Conservation (phyloP, 2,797 vertebrate genomes). For the Heterohyrax brucei region DNA sequence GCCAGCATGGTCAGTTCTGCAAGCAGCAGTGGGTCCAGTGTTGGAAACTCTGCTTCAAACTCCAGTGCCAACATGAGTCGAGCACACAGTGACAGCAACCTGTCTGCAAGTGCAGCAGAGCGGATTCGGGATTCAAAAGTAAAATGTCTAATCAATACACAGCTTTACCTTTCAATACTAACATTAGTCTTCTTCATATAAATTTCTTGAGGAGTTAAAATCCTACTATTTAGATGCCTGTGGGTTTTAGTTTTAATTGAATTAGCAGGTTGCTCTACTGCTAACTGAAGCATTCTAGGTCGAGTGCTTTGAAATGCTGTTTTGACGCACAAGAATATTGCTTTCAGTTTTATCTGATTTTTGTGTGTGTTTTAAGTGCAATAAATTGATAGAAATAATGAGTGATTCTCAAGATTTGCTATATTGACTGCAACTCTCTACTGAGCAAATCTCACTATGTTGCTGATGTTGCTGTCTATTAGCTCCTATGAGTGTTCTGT, state of each 20-base stretch:
- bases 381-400: constrained; percentile 73
- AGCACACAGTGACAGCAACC: constrained; percentile 98
- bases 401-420: constrained; percentile 65
- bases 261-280: constrained; percentile 60
- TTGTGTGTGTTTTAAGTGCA: constrained; percentile 75
- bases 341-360: constrained; percentile 73
- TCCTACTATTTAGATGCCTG: constrained; percentile 58
- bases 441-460: constrained; percentile 71
- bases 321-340: constrained; percentile 39
- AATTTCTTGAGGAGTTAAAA: constrained; percentile 62
- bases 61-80: constrained; percentile 97
- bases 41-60: constrained; percentile 94
- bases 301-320: constrained; percentile 64
- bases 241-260: constrained; percentile 68
- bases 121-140: constrained; percentile 99
- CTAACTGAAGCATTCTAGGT: constrained; percentile 57
- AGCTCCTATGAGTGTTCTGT: constrained; percentile 74
- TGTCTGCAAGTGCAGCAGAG: constrained; percentile 97
- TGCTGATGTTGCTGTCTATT: constrained; percentile 79
- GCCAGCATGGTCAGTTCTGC: constrained; percentile 99
- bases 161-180: constrained; percentile 79
- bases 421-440: constrained; percentile 74
- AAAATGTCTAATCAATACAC: constrained; percentile 82
- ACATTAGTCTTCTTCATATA: constrained; percentile 35
- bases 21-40: constrained; percentile 95